Percentiles rank a stretch among this genome's conserved stretches.
These are phyloP conservation scores for Eupithecia subfuscata DNA, from an alignment of 2,888 invertebrate species.

Conservation along the genomic window DNA sequence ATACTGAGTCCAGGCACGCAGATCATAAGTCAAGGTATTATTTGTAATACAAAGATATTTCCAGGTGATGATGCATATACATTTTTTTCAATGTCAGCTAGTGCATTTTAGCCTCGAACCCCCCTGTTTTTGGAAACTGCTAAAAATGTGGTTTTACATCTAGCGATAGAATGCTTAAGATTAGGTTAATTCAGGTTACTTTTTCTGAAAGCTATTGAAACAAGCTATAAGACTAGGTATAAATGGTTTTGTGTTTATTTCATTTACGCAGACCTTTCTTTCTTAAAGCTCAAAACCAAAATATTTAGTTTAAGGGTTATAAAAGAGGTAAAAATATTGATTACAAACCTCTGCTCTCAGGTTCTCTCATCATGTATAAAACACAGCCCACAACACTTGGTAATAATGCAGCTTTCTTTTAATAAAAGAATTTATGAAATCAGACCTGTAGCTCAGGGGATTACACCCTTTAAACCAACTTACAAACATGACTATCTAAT, in stretches of 20 bases:
- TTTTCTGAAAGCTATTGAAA: too few relatives aligned
- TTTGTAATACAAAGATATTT: neutral
- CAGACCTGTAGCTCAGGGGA: neutral
- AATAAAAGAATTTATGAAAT: neutral
- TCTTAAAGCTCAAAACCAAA: too few relatives aligned
- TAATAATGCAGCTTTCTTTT: neutral
- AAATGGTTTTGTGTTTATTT: too few relatives aligned
- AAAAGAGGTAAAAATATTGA: too few relatives aligned
- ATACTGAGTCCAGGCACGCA: conserved; percentile 72
- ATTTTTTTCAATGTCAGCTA: neutral
- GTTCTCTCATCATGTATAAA: neutral
- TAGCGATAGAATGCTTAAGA: too few relatives aligned
- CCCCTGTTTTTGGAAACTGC: too few relatives aligned
- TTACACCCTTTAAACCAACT: neutral
- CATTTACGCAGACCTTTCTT: too few relatives aligned
- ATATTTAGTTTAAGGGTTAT: too few relatives aligned
- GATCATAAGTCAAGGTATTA: conserved; percentile 72
- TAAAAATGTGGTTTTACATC: too few relatives aligned
- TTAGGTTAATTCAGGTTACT: too few relatives aligned
- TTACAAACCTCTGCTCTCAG: neutral
- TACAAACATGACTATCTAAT: neutral
- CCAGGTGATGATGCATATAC: neutral
- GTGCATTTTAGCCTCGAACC: too few relatives aligned
- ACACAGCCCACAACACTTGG: neutral
- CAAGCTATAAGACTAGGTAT: too few relatives aligned